Percentiles rank a stretch among this genome's conserved stretches.
These are phyloP conservation scores for Drosophila repleta DNA, from an alignment of 1,140 invertebrate genomes.

Conservation along the genomic window DNA sequence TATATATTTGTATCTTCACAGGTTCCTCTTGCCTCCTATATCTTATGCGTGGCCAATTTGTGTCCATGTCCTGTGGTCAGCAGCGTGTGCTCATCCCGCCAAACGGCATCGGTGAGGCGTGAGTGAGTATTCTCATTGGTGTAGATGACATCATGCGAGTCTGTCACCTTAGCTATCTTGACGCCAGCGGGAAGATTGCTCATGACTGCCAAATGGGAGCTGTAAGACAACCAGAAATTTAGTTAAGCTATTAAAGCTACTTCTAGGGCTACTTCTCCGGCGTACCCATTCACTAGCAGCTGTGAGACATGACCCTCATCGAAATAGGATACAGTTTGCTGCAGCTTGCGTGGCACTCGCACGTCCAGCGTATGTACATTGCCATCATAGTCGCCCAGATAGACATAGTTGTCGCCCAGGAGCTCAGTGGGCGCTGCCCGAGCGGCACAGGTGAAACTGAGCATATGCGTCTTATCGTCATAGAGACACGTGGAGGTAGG, in stretches of 20 bases:
- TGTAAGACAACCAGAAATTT: neutral
- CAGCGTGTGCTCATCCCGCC: slow-evolving; percentile 51
- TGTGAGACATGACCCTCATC: slow-evolving; percentile 31
- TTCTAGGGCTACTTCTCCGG: no score
- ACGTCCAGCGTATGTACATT: slow-evolving; percentile 60
- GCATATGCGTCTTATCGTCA: slow-evolving; percentile 35
- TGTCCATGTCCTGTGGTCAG: slow-evolving; percentile 64
- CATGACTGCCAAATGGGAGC: slow-evolving; percentile 49
- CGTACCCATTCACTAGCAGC: slow-evolving; percentile 56
- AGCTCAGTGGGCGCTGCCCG: slow-evolving; percentile 52
- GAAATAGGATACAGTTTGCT: slow-evolving; percentile 44
- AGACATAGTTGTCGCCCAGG: slow-evolving; percentile 51
- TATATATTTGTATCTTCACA: neutral
- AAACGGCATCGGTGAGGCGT: slow-evolving; percentile 57
- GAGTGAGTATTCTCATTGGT: slow-evolving; percentile 43
- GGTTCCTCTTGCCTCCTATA: slow-evolving; percentile 1
- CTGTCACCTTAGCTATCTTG: slow-evolving; percentile 38
- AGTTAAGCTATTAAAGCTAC: neutral
- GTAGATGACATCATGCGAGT: slow-evolving; percentile 48
- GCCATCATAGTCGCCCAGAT: slow-evolving; percentile 65
- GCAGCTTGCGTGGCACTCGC: slow-evolving; percentile 45
- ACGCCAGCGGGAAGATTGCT: slow-evolving; percentile 53
- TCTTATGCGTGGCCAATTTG: slow-evolving; percentile 53
- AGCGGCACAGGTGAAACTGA: slow-evolving; percentile 53
- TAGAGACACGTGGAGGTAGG: slow-evolving; percentile 54